Percentiles rank a stretch among this genome's conserved stretches.
Evolutionary conservation across 2,888 invertebrate genomes (phyloP).

Genomic region (Dolichomitus sp.): DNA sequence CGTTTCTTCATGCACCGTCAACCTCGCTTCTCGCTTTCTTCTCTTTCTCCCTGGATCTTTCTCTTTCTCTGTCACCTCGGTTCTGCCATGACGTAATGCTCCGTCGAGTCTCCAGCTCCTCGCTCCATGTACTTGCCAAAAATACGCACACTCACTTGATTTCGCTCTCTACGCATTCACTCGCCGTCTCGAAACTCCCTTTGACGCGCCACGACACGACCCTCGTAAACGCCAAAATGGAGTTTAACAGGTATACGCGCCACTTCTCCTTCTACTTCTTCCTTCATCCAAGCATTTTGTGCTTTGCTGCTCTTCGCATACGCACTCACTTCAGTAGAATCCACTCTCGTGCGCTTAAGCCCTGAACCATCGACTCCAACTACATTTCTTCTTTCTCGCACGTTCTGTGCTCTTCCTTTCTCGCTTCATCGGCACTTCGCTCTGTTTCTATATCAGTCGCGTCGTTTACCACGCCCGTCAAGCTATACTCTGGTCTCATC

Average conservation of each 20-base stretch:
- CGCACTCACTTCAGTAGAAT: constrained; percentile 56
- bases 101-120: constrained; percentile 33
- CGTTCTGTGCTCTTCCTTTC: constrained; percentile 20
- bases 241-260: constrained; percentile 72
- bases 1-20: constrained; percentile 61
- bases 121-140: constrained; percentile 52
- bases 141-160: constrained; percentile 52
- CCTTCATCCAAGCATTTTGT: constrained; percentile 53
- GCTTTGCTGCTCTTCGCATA: constrained; percentile 53
- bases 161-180: constrained; percentile 12
- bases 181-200: constrained; percentile 66
- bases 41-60: constrained; percentile 38
- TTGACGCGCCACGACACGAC: constrained; percentile 69
- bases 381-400: constrained; percentile 7
- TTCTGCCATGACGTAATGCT: constrained; percentile 46
- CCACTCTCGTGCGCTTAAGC: constrained; percentile 60
- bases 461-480: neutral
- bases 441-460: constrained; percentile 41
- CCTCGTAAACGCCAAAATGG: constrained; percentile 70
- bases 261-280: constrained; percentile 51
- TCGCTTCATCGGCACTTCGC: constrained; percentile 20
- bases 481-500: constrained; percentile 47
- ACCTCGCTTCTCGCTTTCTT: constrained; percentile 45
- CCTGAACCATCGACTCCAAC: constrained; percentile 30
- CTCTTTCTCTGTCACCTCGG: constrained; percentile 5